These are phyloP conservation scores for Rhabdomys pumilio DNA, from an alignment of 2,797 vertebrate species.

Conservation along the genomic window DNA sequence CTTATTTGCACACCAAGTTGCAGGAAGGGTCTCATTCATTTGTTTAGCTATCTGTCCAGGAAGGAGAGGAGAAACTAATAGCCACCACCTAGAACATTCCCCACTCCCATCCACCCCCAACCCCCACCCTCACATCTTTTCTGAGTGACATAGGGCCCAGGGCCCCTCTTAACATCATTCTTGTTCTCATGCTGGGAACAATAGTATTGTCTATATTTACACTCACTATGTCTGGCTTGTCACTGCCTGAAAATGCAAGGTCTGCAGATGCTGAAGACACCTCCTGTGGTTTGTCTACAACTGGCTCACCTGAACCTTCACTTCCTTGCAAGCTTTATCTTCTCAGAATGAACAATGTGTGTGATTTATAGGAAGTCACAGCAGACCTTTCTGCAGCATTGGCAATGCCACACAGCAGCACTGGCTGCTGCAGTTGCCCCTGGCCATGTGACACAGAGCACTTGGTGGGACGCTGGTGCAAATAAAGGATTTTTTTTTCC, in stretches of 20 bases:
- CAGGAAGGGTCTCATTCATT: neutral
- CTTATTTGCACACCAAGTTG: neutral
- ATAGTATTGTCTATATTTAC: neutral
- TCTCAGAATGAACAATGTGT: neutral
- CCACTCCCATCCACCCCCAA: too few species aligned
- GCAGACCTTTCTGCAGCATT: neutral
- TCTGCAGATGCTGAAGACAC: neutral
- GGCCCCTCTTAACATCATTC: neutral
- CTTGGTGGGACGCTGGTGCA: neutral
- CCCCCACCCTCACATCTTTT: neutral
- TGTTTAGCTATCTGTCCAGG: neutral
- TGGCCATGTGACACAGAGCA: neutral
- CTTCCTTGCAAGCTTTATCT: neutral
- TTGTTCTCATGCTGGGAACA: neutral
- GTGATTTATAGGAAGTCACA: neutral
- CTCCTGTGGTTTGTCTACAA: neutral
- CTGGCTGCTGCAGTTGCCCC: neutral
- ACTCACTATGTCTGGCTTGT: neutral
- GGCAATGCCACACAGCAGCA: neutral
- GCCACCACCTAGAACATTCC: accelerated
- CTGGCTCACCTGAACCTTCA: neutral
- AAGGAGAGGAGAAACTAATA: neutral
- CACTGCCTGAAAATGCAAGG: neutral
- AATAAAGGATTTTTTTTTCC: neutral
- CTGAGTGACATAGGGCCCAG: neutral